Evolutionary conservation across 2,888 invertebrate species (phyloP), one percentile per base, ranked within the genome.

Genomic region (Micropterix aruncella): DNA sequence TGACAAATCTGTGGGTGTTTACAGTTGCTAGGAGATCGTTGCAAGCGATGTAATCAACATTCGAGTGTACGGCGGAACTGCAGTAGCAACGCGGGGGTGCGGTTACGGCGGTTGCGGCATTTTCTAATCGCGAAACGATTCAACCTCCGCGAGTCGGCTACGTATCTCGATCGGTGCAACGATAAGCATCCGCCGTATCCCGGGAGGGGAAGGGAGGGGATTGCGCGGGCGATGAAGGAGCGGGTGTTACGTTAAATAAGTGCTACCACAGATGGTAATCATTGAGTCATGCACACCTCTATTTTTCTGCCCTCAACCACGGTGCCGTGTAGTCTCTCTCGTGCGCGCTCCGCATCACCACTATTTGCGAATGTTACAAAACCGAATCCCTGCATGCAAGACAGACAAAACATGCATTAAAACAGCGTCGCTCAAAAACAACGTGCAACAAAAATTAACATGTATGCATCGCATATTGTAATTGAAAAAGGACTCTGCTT

Each of bases 351-450:
- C 79, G 97, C 97, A 83, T 99, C 97, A 82, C 88, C 89, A 84
- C 93, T 93, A 88, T 92, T 94, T 86, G 95, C 95, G 92, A 99
- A 99, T 85, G 97, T 99, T 86, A 99, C 97, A 91, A 99, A 99
- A 88, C 97, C 97, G 88, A 99, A 99, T 84, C 99, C 99, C 97
- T 99, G 91, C 86, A 89, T 89, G 90, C 88, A 88, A 79, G 86
- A 89, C 87, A 86, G 84, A 87, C 84, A 86, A 85, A 83, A 85
- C 86, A 86, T 86, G 86, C 86, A 86, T 83, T 85, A 84, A 83
- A 73, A 80, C 78, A 79, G 79, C 78, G 77, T 77, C 74, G 75
- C 77, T 79, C 78, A 79, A 79, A 79, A 75, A 75, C 75, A 75
- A 79, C 79, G 79, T 80, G 80, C 79, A 79, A 79, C 77, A 79